Percentiles rank a stretch among this genome's conserved stretches.
phyloP scores from a whole-genome alignment of 2,888 invertebrate species.

The Embidobia sp. region DNA sequence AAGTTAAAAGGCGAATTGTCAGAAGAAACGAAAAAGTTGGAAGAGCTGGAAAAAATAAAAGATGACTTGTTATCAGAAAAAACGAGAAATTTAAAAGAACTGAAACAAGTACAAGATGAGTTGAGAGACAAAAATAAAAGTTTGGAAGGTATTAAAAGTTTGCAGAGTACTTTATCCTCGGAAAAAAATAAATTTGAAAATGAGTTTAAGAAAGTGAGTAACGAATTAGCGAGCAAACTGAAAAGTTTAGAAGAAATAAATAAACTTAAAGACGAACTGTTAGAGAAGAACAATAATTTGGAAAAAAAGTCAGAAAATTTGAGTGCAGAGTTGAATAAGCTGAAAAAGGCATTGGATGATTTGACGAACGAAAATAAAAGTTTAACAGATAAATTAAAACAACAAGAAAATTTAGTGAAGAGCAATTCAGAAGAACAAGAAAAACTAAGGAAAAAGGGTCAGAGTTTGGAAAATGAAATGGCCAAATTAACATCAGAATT shows the following conservation, averaged over 20 bases:
- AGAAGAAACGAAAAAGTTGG: constrained; percentile 22
- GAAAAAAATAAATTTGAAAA: too few relatives aligned
- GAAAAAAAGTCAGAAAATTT: constrained; percentile 28
- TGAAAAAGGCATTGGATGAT: background rate
- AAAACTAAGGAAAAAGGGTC: constrained; percentile 19
- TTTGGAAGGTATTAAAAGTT: constrained; percentile 33
- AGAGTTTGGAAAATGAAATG: constrained; percentile 40
- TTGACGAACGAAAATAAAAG: constrained; percentile 57
- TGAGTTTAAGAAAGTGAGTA: constrained; percentile 62
- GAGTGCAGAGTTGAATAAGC: constrained; percentile 16
- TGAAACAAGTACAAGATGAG: constrained; percentile 28
- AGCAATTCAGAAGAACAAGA: background rate
- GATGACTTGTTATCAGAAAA: constrained; percentile 1
- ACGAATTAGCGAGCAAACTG: constrained; percentile 53
- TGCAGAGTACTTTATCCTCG: too few relatives aligned
- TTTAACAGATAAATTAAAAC: constrained; percentile 57
- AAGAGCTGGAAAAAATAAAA: background rate
- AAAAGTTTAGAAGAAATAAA: constrained; percentile 60
- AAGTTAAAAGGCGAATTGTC: constrained; percentile 21
- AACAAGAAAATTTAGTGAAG: constrained; percentile 16
- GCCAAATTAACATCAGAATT: constrained; percentile 18
- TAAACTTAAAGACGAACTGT: constrained; percentile 53
- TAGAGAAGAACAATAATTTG: constrained; percentile 20
- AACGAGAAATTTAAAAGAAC: background rate
- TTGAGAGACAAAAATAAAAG: constrained; percentile 31